Evolutionary conservation across 2,113 vertebrate species (phyloP).

Genomic region (Hassar affinis): DNA sequence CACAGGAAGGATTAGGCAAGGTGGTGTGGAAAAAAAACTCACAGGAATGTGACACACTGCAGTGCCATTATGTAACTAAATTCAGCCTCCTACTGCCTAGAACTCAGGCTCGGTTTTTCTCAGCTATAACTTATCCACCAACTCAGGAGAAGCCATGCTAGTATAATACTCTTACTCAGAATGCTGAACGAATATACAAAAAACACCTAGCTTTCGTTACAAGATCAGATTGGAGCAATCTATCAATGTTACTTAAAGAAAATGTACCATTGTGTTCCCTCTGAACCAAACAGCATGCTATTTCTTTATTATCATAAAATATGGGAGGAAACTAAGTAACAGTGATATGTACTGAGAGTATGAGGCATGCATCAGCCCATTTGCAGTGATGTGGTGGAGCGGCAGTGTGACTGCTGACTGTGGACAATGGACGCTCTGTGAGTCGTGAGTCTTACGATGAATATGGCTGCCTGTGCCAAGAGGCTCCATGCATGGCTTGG

Average conservation of each 20-base stretch:
- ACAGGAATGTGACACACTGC: constrained; percentile 48
- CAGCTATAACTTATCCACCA: constrained; percentile 25
- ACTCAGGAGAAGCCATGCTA: not conserved
- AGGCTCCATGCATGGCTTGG: constrained; percentile 40
- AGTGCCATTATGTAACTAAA: constrained; percentile 58
- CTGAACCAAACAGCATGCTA: not conserved
- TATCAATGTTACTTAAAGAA: not conserved
- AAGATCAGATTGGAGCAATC: not conserved
- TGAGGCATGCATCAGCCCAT: constrained; percentile 21
- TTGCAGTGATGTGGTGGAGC: constrained; percentile 20
- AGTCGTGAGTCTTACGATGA: constrained; percentile 46
- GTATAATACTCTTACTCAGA: not conserved
- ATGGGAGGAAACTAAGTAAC: constrained; percentile 4
- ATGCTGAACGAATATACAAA: constrained; percentile 12
- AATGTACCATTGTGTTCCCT: not conserved
- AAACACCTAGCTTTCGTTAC: not conserved
- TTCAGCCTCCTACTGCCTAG: constrained; percentile 46
- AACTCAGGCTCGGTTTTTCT: constrained; percentile 40
- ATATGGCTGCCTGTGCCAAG: constrained; percentile 44
- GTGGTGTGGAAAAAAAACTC: constrained; percentile 26
- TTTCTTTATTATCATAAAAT: not conserved
- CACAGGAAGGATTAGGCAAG: constrained; percentile 42
- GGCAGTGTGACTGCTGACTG: constrained; percentile 28
- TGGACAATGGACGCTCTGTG: constrained; percentile 53
- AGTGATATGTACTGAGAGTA: constrained; percentile 3